Evolutionary conservation across 2,113 vertebrate species (phyloP).

Genomic region (Microtus ochrogaster): DNA sequence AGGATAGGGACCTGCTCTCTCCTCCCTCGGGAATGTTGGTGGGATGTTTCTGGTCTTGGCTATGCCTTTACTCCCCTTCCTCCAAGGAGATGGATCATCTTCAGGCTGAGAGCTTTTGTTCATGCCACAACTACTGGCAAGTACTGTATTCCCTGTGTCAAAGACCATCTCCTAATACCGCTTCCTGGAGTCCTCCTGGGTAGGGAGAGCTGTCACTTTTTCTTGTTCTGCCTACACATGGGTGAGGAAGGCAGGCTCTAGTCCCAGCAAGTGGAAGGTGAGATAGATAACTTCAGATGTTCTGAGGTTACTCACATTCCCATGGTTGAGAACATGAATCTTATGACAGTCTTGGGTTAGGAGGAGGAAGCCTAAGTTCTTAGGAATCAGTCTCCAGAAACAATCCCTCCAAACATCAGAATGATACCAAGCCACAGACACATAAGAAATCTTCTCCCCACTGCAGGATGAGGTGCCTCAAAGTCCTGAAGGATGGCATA

Average conservation of each 20-base stretch:
- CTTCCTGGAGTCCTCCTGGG: neutral
- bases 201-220: neutral
- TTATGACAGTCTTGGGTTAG: neutral
- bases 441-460: neutral
- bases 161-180: neutral
- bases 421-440: neutral
- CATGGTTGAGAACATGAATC: conserved; percentile 1
- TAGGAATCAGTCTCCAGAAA: conserved; percentile 37
- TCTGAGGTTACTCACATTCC: neutral
- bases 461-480: neutral
- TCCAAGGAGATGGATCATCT: neutral
- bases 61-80: neutral
- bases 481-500: neutral
- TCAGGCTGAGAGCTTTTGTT: neutral
- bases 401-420: conserved; percentile 4
- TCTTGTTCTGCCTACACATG: neutral
- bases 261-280: neutral
- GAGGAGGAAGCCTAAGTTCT: neutral
- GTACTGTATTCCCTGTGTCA: neutral
- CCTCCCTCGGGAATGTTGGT: neutral
- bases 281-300: neutral
- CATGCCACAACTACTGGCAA: neutral
- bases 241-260: neutral
- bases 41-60: neutral
- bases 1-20: neutral